Evolutionary conservation across 2,888 invertebrate species (phyloP), one percentile per base, ranked within the genome.

Genomic region (Ophonus ardosiacus): DNA sequence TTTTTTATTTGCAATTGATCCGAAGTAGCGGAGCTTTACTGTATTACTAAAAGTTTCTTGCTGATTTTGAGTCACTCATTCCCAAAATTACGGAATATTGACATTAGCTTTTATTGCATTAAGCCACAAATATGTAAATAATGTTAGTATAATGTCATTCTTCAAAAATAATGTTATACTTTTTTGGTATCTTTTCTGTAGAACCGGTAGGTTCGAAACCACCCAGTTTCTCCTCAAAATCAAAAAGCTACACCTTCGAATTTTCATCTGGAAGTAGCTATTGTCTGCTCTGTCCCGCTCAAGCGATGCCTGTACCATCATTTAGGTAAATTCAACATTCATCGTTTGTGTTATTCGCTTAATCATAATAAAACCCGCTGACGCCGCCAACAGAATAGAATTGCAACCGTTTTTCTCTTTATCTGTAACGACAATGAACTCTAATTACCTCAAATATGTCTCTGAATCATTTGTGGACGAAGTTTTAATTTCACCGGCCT

Each of bases 301-400:
- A 95, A 92, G 94, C 94, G 68, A 94, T 93, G 90, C 96, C 96
- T 76, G 93, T 95, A 89, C 96, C 96, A 89, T 91, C 93, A 88
- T 95, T 94, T 93, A 94, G 94, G 94, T 95, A 89, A 86, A 38
- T 61, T 86, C 51, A n/a, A n/a, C n/a, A 84, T 74, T 61, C 78
- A 15, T 17, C 57, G 56, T 78, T 56, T 57, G 10, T 38, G 17
- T 15, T 15, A 8, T 43, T 51, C 78, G 21, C 15, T 78, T 31
- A 74, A 74, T 43, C 57, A 21, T 15, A 51, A 21, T 76, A 15
- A 51, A 51, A 51, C 13, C 18, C 13, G 24, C 38, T 38, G 68
- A 68, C 7, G 68, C 31, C 31, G 68, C 31, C 31, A 65, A n/a
- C 24, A 65, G 15, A 63, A 91, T 31, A 61, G 18, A 18, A 91